These are phyloP conservation scores for Idaea straminata DNA, from an alignment of 2,888 invertebrate genomes.

Conservation along the genomic window DNA sequence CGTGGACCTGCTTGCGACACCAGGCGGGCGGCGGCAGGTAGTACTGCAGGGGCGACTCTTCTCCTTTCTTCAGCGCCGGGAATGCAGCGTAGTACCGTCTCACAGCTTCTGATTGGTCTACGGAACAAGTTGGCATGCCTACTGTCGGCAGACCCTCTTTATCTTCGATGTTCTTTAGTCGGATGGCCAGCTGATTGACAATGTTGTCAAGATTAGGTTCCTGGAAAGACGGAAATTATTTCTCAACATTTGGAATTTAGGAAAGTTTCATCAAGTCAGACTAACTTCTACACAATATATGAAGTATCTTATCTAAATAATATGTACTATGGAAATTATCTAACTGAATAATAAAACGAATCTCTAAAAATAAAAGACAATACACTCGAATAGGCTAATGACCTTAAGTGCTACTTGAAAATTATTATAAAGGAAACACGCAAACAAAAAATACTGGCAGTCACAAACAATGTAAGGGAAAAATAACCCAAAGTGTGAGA, in stretches of 20 bases:
- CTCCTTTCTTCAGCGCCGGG: slow-evolving; percentile 82
- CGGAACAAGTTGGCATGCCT: slow-evolving; percentile 77
- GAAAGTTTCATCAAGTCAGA: not conserved
- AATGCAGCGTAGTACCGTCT: slow-evolving; percentile 89
- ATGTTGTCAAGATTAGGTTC: slow-evolving; percentile 89
- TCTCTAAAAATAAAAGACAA: slow-evolving; percentile 3
- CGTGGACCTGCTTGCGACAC: slow-evolving; percentile 57
- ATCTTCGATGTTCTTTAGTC: slow-evolving; percentile 85
- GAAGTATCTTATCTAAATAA: slow-evolving; percentile 6
- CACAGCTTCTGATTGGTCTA: slow-evolving; percentile 83
- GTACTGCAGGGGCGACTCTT: slow-evolving; percentile 66
- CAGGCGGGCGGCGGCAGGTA: slow-evolving; percentile 72
- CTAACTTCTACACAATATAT: not conserved
- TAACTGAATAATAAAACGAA: not conserved
- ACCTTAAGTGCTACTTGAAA: slow-evolving; percentile 9
- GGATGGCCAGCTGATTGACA: slow-evolving; percentile 90
- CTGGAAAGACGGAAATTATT: slow-evolving; percentile 70
- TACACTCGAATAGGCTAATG: slow-evolving; percentile 1
- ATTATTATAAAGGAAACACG: slow-evolving; percentile 14
- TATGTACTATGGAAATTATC: not conserved
- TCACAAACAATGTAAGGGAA: slow-evolving; percentile 51
- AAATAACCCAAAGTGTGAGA: slow-evolving; percentile 52
- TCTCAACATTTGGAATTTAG: slow-evolving; percentile 10
- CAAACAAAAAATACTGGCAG: slow-evolving; percentile 20
- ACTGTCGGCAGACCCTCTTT: slow-evolving; percentile 62